These are phyloP conservation scores for Phyllopteryx taeniolatus DNA, from an alignment of 2,113 vertebrate species.

Conservation along the genomic window DNA sequence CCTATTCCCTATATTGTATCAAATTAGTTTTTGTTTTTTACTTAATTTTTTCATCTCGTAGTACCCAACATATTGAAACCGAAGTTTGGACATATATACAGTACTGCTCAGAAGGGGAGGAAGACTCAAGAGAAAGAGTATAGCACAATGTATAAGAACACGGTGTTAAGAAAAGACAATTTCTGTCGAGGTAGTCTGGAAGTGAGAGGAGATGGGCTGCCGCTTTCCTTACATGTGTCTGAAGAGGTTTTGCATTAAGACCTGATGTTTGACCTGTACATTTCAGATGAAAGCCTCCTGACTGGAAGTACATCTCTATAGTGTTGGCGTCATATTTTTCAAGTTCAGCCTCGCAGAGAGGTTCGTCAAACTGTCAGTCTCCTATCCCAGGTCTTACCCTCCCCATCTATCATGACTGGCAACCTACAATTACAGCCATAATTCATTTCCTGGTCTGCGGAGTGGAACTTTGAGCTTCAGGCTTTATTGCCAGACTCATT, in stretches of 20 bases:
- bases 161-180: background rate
- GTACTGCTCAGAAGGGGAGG: too few species aligned
- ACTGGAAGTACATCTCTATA: constrained; percentile 23
- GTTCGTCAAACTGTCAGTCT: constrained; percentile 27
- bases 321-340: constrained; percentile 26
- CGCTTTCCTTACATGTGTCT: background rate
- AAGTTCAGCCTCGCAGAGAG: constrained; percentile 15
- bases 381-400: constrained; percentile 11
- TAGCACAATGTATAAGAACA: background rate
- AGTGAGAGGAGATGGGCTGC: constrained; percentile 2
- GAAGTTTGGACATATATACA: too few species aligned
- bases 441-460: constrained; percentile 28
- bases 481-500: constrained; percentile 9
- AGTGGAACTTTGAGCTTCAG: constrained; percentile 8
- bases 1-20: too few species aligned
- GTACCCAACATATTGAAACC: background rate
- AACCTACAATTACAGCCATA: constrained; percentile 19
- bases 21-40: too few species aligned
- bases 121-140: background rate
- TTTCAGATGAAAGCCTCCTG: constrained; percentile 31
- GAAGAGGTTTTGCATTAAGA: constrained; percentile 1
- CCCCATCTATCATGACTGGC: constrained; percentile 31
- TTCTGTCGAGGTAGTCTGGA: constrained; percentile 16
- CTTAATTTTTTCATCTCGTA: too few species aligned
- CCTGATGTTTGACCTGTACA: background rate